Base-by-base conservation (phyloP, 1,140 invertebrate species). In the Carcinoscorpius rotundicauda region DNA sequence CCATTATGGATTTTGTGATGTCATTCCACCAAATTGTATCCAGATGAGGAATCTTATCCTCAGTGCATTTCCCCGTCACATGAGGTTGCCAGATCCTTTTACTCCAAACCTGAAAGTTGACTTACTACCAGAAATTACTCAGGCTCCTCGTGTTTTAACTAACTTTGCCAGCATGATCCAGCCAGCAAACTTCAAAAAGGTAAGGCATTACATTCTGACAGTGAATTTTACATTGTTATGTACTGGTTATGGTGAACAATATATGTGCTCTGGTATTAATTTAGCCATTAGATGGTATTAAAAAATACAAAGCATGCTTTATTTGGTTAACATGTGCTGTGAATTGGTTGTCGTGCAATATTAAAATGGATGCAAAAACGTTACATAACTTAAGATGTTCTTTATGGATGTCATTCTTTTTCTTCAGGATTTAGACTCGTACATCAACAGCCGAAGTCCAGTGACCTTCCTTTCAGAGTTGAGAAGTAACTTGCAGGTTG, bases 1-100 rank as follows among this genome's bases (percentile, higher is more conserved):
- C 76, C 94, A 99, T 75, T 98, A 98, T 75, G 89, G 91, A n/a
- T 97, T 99, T 78, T 98, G 97, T 77, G 97, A 99, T 78, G 93
- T 93, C 57, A 98, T 99, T 73, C 96, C 97, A 68, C 90, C 95
- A 1, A 99, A 99, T 76, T 99, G 97, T 75, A 96, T 99, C 71
- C 96, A 98, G 77, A 96, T 99, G 92, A 84, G 97, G 55, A 99
- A 99, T 76, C 80, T 99, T 6, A 96, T 99, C 60, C 79, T 99
- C 58, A 97, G 93, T 29, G 97, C 97, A 6, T 99, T 97, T 73
- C 97, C 97, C 9, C 82, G 95, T 53, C 97, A 95, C 71, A 98
- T 99, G 95, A 81, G 94, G 8, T 80, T 99, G 58, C 97, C 97
- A 0, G 97, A 99, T 83, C 96, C 97, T 0, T 98, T 98, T 76